Evolutionary conservation across 2,888 invertebrate genomes (phyloP).

Genomic region (Seladonia tumulorum): DNA sequence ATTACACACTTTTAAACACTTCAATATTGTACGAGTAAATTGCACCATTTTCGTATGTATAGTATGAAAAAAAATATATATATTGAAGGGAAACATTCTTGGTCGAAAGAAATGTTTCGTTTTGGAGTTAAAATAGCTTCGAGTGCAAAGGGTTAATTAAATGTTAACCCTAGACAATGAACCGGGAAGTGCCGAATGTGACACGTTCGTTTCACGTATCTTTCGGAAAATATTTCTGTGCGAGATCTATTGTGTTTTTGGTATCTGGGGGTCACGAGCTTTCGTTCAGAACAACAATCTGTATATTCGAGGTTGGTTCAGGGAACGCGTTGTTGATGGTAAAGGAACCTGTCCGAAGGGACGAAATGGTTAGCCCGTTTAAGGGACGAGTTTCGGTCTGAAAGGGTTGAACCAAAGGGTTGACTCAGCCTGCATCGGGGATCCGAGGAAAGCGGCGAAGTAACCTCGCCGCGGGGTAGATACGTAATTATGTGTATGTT

Average conservation of each 20-base stretch:
- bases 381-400: not conserved
- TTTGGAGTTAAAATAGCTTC: no score
- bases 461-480: constrained; percentile 21
- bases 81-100: no score
- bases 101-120: no score
- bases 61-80: no score
- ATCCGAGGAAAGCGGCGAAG: constrained; percentile 26
- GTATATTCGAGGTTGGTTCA: not conserved
- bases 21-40: no score
- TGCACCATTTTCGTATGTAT: no score
- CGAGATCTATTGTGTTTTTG: not conserved
- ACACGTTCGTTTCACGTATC: no score
- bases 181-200: no score
- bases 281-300: not conserved
- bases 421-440: constrained; percentile 21
- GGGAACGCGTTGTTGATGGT: not conserved
- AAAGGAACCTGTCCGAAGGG: not conserved
- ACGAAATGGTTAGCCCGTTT: not conserved
- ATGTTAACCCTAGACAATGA: not conserved
- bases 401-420: constrained; percentile 25
- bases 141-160: no score
- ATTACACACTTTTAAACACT: no score
- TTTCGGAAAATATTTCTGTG: not conserved
- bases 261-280: not conserved
- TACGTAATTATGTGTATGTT: constrained; percentile 6